Conservation (phyloP, 2,113 vertebrate species). For the Osmerus mordax region DNA sequence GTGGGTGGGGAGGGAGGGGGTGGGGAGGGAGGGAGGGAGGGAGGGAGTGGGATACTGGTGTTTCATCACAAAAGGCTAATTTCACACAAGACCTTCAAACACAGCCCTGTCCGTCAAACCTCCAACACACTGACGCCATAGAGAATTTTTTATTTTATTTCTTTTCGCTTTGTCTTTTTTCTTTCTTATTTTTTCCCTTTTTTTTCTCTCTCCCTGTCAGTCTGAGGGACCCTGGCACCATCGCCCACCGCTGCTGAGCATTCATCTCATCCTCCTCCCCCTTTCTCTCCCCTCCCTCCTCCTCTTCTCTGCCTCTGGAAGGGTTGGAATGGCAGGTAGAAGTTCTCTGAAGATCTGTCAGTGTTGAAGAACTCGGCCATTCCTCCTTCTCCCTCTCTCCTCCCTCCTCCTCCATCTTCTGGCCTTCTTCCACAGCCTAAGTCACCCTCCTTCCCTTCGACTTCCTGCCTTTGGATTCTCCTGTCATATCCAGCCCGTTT, state of each 20-base stretch:
- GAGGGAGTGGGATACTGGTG: constrained; percentile 34
- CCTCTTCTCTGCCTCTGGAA: constrained; percentile 40
- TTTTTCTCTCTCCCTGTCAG: not conserved
- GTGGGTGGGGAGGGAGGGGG: too few relatives aligned
- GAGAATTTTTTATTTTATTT: constrained; percentile 23
- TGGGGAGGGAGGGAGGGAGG: too few relatives aligned
- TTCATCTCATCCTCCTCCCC: constrained; percentile 5
- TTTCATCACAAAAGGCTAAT: constrained; percentile 63
- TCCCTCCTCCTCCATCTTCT: not conserved
- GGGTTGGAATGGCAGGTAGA: constrained; percentile 27
- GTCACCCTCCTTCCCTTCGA: not conserved
- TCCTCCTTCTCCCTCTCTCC: not conserved
- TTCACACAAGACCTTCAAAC: constrained; percentile 57
- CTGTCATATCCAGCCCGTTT: not conserved
- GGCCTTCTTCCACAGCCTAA: not conserved
- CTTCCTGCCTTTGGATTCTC: not conserved
- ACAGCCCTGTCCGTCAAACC: constrained; percentile 40
- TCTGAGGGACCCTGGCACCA: too few relatives aligned
- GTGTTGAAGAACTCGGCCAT: too few relatives aligned
- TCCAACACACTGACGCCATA: constrained; percentile 18
- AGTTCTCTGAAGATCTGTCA: not conserved
- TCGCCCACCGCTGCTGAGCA: constrained; percentile 8
- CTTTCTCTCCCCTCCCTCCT: constrained; percentile 7
- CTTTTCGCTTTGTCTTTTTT: constrained; percentile 37
- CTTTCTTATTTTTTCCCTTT: not conserved